Base-by-base conservation (phyloP, 2,888 invertebrate species). In the Barypeithes pellucidus region DNA sequence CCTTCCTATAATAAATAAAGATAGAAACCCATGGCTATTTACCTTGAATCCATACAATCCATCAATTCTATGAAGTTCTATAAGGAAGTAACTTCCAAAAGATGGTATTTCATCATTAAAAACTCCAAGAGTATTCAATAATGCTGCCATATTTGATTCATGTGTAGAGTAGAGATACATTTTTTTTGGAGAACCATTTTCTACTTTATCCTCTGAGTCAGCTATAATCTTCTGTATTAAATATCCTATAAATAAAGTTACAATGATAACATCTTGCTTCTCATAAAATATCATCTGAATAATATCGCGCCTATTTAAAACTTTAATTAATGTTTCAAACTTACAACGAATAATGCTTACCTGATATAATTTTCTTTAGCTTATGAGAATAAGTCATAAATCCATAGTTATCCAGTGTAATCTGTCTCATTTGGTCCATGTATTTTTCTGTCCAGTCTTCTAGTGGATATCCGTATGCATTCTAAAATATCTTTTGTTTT, bases 71-170 rank as follows among this genome's bases (percentile, higher is more conserved):
- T 84, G 83, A 5, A 85, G 75, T 78, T 85, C 85, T 8, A 85
- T 75, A 12, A 83, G 76, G 11, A 84, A 78, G 54, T 84, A 83
- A n/a, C 83, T 79, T 20, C 84, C 82, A 75, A 84, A 85, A 39
- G 79, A 78, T 3, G 85, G 85, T 65, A 85, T 79, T 57, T 87
- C 86, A 62, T 73, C 70, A 61, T 79, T 76, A 57, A 79, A 80
- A 39, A 80, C 43, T 20, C 73, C 76, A n/a, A 80, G 69, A 47
- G 75, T 71, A n/a, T 76, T 65, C 47, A 80, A 72, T 1, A 80
- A 59, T 11, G 75, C 65, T 1, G 78, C 80, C 9, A 82, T 76
- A 70, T 81, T 82, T 57, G 75, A 77, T 57, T 82, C 82, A 54
- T 82, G 82, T 1, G 77, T 80, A 39, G 79, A 77, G 71, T 79